phyloP scores from a whole-genome alignment of 2,888 invertebrate genomes.

The Galerucella pusilla region DNA sequence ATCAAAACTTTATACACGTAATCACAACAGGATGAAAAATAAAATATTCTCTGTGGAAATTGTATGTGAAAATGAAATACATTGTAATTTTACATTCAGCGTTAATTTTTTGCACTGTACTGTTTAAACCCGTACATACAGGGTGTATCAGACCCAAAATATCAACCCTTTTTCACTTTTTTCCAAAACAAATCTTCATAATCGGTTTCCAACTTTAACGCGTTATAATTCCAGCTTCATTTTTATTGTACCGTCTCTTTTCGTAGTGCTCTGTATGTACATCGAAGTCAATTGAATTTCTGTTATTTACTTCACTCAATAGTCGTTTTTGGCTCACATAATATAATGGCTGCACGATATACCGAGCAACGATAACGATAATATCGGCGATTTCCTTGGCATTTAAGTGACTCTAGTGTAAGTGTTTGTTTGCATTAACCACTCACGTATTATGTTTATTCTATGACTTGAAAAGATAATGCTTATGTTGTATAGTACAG shows the following conservation, averaged over 20 bases:
- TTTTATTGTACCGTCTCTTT: background rate
- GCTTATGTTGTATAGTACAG: background rate
- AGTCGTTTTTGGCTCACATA: conserved; percentile 5
- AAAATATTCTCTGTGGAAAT: background rate
- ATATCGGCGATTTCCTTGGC: conserved; percentile 9
- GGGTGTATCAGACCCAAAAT: background rate
- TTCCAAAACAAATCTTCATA: too few species aligned
- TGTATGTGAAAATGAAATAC: background rate
- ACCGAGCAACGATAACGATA: conserved; percentile 11
- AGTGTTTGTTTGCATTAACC: conserved; percentile 14
- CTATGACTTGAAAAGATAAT: background rate
- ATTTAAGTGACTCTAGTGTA: background rate
- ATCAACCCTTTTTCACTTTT: too few species aligned
- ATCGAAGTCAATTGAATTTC: conserved; percentile 9
- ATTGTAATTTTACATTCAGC: background rate
- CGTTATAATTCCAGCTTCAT: background rate
- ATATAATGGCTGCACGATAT: conserved; percentile 3
- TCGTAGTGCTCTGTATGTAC: background rate
- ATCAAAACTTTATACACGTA: background rate
- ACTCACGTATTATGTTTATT: conserved; percentile 7
- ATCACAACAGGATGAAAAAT: conserved; percentile 6
- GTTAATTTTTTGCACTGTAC: background rate
- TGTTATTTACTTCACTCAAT: background rate
- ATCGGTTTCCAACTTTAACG: background rate
- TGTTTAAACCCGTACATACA: background rate